Evolutionary conservation across 2,797 vertebrate genomes (phyloP).

Genomic region (Galago senegalensis): DNA sequence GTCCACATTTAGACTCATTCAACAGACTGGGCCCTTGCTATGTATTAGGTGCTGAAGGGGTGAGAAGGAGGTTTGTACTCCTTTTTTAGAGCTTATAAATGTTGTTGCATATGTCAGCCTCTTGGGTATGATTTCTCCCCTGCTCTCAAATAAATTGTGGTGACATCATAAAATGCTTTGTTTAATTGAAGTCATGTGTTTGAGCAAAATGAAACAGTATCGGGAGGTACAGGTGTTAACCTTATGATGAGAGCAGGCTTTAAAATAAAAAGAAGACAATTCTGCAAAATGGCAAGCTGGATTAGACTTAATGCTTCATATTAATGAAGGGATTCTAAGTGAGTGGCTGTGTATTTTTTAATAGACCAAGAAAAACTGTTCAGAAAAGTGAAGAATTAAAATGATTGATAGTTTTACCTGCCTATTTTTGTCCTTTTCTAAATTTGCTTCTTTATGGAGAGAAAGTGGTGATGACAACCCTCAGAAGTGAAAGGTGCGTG

Average conservation of each 20-base stretch:
- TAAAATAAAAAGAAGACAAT: neutral
- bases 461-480: neutral
- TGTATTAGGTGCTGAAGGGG: neutral
- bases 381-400: conserved; percentile 27
- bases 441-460: neutral
- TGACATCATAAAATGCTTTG: neutral
- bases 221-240: neutral
- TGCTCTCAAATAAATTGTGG: neutral
- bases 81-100: conserved; percentile 16
- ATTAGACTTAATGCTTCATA: neutral
- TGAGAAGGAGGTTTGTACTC: neutral
- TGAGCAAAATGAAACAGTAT: neutral
- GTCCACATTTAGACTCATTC: neutral
- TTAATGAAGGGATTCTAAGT: neutral
- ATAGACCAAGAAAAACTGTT: conserved; percentile 46
- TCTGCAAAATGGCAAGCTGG: conserved; percentile 32
- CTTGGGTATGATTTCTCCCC: neutral
- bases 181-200: neutral
- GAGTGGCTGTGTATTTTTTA: neutral
- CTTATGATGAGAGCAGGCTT: neutral
- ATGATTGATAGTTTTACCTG: neutral
- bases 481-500: accelerated
- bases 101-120: neutral
- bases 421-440: neutral
- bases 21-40: neutral